These are phyloP conservation scores for Indicator maculatus DNA, from an alignment of 2,113 vertebrate genomes.

Conservation along the genomic window DNA sequence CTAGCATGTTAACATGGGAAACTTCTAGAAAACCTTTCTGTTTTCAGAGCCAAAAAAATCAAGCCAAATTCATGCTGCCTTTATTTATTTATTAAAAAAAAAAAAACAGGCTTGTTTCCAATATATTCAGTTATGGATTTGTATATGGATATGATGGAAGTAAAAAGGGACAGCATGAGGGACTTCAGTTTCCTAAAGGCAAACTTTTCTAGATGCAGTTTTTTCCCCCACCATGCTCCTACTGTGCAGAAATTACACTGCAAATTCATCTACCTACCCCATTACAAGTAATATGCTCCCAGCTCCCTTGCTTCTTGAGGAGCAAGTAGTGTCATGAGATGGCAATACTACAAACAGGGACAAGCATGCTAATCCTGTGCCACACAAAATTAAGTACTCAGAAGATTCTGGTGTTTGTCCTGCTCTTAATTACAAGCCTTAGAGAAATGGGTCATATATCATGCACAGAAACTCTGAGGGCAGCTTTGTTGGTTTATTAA, in stretches of 20 bases:
- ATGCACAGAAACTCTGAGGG: background rate
- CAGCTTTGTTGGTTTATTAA: slow-evolving; percentile 42
- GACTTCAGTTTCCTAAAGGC: background rate
- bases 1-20: slow-evolving; percentile 68
- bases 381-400: background rate
- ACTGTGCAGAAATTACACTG: background rate
- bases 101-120: slow-evolving; percentile 1
- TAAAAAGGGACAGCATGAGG: background rate
- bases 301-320: background rate
- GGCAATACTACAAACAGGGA: background rate
- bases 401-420: background rate
- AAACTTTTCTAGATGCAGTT: background rate
- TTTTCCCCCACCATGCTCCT: background rate
- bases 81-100: background rate
- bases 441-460: background rate
- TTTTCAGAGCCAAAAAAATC: slow-evolving; percentile 47
- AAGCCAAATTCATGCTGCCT: background rate
- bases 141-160: background rate
- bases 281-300: background rate
- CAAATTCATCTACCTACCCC: background rate
- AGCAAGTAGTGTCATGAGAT: background rate
- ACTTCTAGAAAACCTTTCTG: slow-evolving; percentile 47
- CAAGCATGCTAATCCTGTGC: background rate
- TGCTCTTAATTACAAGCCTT: background rate
- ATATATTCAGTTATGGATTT: slow-evolving; percentile 31